Conservation (phyloP, 2,888 invertebrate species). For the Poecilus cupreus region DNA sequence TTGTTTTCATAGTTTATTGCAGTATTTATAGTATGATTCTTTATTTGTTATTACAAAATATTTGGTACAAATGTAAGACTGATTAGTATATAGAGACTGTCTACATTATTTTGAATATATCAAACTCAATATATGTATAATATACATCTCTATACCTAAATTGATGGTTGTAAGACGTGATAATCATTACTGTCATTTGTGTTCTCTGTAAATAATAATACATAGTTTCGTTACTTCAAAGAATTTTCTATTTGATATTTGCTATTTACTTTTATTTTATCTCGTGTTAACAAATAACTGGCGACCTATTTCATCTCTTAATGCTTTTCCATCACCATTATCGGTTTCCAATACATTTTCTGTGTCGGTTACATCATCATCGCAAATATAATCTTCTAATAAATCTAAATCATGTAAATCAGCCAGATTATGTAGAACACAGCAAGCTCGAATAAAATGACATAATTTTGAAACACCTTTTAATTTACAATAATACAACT, state of each 20-base stretch:
- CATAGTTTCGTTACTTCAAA: background rate
- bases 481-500: constrained; percentile 40
- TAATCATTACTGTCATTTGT: no score
- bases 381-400: background rate
- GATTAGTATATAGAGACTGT: no score
- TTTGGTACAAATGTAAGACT: no score
- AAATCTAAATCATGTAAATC: background rate
- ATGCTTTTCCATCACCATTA: background rate
- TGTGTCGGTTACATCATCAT: background rate
- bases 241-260: background rate
- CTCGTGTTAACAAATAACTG: no score
- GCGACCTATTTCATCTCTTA: constrained; percentile 12
- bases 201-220: no score
- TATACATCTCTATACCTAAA: no score
- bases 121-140: no score
- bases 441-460: constrained; percentile 49
- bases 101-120: no score
- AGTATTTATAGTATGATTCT: no score
- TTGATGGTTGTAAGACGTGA: no score
- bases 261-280: background rate
- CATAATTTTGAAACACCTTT: constrained; percentile 21
- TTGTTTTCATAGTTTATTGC: no score
- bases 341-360: background rate
- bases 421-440: constrained; percentile 43
- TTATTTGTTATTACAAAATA: no score